These are phyloP conservation scores for Drosophila setifemur DNA, from an alignment of 1,140 invertebrate genomes.

Conservation along the genomic window DNA sequence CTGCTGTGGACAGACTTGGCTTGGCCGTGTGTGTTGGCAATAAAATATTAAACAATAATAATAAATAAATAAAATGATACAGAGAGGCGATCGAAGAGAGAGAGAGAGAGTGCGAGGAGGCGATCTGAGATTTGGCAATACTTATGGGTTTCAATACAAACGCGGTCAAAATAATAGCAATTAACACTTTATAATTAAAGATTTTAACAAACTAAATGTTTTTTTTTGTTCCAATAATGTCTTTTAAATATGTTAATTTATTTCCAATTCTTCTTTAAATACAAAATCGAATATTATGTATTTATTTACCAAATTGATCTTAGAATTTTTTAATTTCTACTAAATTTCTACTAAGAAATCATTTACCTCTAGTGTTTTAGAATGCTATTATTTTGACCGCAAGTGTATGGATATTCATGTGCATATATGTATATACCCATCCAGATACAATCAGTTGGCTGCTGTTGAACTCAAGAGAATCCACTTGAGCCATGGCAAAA, in stretches of 20 bases:
- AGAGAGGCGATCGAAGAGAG: slow-evolving; percentile 1
- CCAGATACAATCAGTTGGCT: slow-evolving; percentile 27
- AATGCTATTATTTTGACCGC: background rate
- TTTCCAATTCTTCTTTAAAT: no score
- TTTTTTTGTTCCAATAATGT: no score
- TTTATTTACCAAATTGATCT: no score
- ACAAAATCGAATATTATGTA: no score
- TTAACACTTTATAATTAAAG: background rate
- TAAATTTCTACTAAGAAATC: no score
- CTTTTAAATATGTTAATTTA: no score
- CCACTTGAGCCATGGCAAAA: slow-evolving; percentile 65
- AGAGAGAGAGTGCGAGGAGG: background rate
- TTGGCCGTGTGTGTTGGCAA: slow-evolving; percentile 37
- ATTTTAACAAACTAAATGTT: no score
- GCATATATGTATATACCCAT: slow-evolving; percentile 5
- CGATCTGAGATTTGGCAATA: slow-evolving; percentile 28
- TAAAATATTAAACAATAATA: slow-evolving; percentile 63
- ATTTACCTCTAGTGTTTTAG: no score
- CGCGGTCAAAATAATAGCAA: slow-evolving; percentile 2
- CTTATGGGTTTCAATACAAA: slow-evolving; percentile 11
- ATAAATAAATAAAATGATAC: slow-evolving; percentile 59
- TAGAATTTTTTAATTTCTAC: no score
- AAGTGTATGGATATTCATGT: slow-evolving; percentile 11
- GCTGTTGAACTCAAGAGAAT: slow-evolving; percentile 39
- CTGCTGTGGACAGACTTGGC: slow-evolving; percentile 38